Evolutionary conservation across 2,888 invertebrate genomes (phyloP).

Genomic region (Syrista parreyssii): DNA sequence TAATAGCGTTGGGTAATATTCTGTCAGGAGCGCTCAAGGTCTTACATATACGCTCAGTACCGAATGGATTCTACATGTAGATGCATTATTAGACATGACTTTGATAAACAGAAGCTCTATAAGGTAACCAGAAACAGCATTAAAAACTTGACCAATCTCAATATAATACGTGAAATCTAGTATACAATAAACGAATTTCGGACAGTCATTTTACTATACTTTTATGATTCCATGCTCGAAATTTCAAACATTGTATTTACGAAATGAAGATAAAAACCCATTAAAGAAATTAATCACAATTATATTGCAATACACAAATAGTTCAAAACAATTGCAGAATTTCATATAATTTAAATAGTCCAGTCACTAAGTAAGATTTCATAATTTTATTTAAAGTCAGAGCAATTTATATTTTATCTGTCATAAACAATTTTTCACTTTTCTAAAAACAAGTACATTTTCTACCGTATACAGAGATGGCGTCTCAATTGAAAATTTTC

Average conservation of each 20-base stretch:
- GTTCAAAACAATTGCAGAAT: no score
- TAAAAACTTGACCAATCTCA: background rate
- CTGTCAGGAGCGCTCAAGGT: background rate
- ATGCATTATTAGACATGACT: background rate
- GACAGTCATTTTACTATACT: background rate
- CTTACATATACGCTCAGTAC: background rate
- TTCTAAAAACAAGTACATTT: background rate
- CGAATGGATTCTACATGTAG: background rate
- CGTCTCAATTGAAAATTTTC: background rate
- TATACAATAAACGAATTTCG: background rate
- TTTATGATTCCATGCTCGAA: background rate
- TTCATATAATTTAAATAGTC: background rate
- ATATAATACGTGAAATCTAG: background rate
- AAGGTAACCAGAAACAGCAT: background rate
- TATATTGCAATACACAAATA: no score
- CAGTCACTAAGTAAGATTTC: background rate
- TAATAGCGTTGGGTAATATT: conserved; percentile 68
- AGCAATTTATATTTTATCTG: background rate
- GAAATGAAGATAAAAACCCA: background rate
- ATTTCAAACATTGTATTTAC: background rate
- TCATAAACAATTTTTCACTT: background rate
- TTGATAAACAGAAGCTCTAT: background rate
- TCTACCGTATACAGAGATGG: background rate
- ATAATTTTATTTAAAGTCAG: background rate
- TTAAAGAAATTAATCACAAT: background rate